Evolutionary conservation across 2,888 invertebrate species (phyloP).

Genomic region (Drosophila pullipes): DNA sequence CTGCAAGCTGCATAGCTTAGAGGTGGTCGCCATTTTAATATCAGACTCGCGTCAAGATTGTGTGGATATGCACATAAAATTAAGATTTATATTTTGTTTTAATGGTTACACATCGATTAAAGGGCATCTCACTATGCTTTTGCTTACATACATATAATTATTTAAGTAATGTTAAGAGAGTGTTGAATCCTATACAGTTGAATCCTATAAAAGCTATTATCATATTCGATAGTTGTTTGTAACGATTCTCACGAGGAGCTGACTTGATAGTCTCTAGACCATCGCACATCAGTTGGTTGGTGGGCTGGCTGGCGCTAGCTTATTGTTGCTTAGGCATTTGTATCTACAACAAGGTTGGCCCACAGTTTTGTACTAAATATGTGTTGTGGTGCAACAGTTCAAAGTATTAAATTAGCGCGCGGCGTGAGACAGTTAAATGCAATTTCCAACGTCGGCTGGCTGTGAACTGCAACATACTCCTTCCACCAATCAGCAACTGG

Average conservation of each 20-base stretch:
- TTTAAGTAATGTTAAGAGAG: background rate
- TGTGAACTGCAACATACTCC: conserved; percentile 36
- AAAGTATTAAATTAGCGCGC: conserved; percentile 60
- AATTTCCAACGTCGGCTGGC: conserved; percentile 45
- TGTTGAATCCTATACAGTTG: background rate
- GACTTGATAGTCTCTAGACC: conserved; percentile 39
- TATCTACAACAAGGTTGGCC: conserved; percentile 67
- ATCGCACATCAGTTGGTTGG: conserved; percentile 56
- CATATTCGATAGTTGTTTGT: conserved; percentile 23
- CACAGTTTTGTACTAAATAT: conserved; percentile 61
- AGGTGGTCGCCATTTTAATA: conserved; percentile 8
- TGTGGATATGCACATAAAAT: background rate
- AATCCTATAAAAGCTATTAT: background rate
- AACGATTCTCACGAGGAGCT: conserved; percentile 18
- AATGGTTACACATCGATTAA: background rate
- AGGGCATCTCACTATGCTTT: background rate
- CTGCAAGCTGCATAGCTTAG: background rate
- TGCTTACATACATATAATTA: background rate
- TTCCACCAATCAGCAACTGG: conserved; percentile 38
- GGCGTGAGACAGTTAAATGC: conserved; percentile 57
- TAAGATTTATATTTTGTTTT: background rate
- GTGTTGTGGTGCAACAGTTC: conserved; percentile 75
- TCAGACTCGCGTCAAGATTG: background rate
- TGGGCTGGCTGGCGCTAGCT: conserved; percentile 58
- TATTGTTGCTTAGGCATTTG: conserved; percentile 63